phyloP scores from a whole-genome alignment of 2,888 invertebrate genomes.

The Creontiades dilutus region DNA sequence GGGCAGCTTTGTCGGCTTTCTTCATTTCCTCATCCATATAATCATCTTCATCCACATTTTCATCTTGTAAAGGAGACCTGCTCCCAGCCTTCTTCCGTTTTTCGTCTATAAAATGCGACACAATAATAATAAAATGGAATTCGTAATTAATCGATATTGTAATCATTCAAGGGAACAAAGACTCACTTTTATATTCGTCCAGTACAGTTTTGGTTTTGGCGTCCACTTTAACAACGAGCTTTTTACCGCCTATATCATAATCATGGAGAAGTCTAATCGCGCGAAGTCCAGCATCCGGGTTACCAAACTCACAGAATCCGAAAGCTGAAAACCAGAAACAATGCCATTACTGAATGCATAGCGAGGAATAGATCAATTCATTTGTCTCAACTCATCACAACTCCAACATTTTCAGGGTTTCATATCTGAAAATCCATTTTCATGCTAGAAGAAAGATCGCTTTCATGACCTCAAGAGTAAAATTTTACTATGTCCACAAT shows the following conservation, averaged over 20 bases:
- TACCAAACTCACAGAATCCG: constrained; percentile 98
- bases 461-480: too few species aligned
- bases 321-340: constrained; percentile 83
- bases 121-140: too few species aligned
- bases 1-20: constrained; percentile 86
- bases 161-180: too few species aligned
- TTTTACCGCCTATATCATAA: constrained; percentile 94
- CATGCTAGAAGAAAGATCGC: too few species aligned
- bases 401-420: too few species aligned
- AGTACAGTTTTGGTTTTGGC: constrained; percentile 97
- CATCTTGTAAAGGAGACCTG: constrained; percentile 81
- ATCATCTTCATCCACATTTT: constrained; percentile 81
- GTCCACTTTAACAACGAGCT: constrained; percentile 96
- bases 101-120: constrained; percentile 79
- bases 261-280: constrained; percentile 96
- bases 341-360: too few species aligned
- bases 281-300: constrained; percentile 96
- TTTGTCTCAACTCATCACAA: too few species aligned
- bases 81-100: constrained; percentile 82
- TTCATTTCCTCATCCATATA: constrained; percentile 89
- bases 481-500: too few species aligned
- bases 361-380: too few species aligned
- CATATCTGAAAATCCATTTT: too few species aligned
- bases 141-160: too few species aligned
- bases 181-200: constrained; percentile 92